These are phyloP conservation scores for Drosophila dunni DNA, from an alignment of 1,140 invertebrate species.

Conservation along the genomic window DNA sequence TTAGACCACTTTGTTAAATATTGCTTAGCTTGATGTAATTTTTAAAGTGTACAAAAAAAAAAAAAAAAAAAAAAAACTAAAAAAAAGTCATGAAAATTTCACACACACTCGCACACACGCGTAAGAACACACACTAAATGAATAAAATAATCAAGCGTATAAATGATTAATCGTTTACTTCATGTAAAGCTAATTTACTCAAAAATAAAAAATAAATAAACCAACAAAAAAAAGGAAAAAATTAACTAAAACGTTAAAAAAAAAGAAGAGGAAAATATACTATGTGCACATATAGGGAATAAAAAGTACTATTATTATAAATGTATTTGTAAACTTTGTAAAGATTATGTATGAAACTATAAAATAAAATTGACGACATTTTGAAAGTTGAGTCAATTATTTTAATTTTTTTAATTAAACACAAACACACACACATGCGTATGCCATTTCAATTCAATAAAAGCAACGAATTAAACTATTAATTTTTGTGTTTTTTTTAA, in stretches of 20 bases:
- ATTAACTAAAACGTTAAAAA: no score
- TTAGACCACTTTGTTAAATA: slow-evolving; percentile 74
- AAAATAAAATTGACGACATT: slow-evolving; percentile 1
- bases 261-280: not conserved
- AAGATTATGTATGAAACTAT: slow-evolving; percentile 5
- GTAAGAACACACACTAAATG: slow-evolving; percentile 2
- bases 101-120: not conserved
- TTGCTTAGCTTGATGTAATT: slow-evolving; percentile 63
- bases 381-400: slow-evolving; percentile 16
- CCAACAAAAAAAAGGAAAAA: no score
- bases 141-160: slow-evolving; percentile 31
- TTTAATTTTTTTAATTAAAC: not conserved
- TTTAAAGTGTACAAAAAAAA: slow-evolving; percentile 41
- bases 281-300: slow-evolving; percentile 40
- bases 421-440: slow-evolving; percentile 3
- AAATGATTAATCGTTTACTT: slow-evolving; percentile 17
- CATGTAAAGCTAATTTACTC: slow-evolving; percentile 31
- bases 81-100: not conserved
- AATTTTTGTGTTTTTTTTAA: not conserved
- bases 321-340: slow-evolving; percentile 15
- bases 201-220: not conserved
- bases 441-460: slow-evolving; percentile 48
- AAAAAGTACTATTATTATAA: slow-evolving; percentile 2
- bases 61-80: not conserved
- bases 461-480: slow-evolving; percentile 27